These are phyloP conservation scores for Mus musculus DNA, from an alignment of 2,113 vertebrate species.

Conservation along the genomic window DNA sequence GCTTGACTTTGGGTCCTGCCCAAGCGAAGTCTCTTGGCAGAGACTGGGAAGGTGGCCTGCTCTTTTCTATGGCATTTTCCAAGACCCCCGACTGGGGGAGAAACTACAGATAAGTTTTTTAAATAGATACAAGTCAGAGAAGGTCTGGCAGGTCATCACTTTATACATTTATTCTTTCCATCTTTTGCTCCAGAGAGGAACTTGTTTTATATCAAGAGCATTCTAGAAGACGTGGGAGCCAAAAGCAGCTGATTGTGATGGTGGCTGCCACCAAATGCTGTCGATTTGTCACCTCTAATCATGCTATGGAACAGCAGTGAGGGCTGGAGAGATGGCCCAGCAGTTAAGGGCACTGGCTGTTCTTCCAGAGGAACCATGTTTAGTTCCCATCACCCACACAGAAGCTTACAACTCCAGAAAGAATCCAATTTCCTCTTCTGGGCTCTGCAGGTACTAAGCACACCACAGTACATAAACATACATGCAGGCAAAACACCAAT, in stretches of 20 bases:
- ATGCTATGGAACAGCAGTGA: background rate
- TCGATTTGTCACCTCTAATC: background rate
- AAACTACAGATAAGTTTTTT: background rate
- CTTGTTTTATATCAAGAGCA: background rate
- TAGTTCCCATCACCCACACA: background rate
- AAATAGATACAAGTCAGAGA: conserved; percentile 18
- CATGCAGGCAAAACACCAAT: background rate
- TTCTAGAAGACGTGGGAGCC: background rate
- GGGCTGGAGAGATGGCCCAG: background rate
- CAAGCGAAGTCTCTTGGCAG: conserved; percentile 65
- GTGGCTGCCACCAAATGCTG: background rate
- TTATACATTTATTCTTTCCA: background rate
- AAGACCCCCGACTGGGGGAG: background rate
- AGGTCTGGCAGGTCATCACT: background rate
- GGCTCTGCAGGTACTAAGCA: background rate
- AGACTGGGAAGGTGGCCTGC: conserved; percentile 2
- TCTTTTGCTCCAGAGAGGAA: background rate
- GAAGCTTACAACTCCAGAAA: background rate
- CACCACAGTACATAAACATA: background rate
- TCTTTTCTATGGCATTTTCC: conserved; percentile 56
- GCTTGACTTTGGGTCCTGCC: conserved; percentile 68
- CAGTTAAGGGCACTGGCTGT: background rate
- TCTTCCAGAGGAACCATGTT: background rate
- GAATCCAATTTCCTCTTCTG: background rate
- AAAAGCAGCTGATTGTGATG: background rate